Evolutionary conservation across 2,113 vertebrate species (phyloP), one percentile per base, ranked within the genome.

Genomic region (Aspiorhynchus laticeps): DNA sequence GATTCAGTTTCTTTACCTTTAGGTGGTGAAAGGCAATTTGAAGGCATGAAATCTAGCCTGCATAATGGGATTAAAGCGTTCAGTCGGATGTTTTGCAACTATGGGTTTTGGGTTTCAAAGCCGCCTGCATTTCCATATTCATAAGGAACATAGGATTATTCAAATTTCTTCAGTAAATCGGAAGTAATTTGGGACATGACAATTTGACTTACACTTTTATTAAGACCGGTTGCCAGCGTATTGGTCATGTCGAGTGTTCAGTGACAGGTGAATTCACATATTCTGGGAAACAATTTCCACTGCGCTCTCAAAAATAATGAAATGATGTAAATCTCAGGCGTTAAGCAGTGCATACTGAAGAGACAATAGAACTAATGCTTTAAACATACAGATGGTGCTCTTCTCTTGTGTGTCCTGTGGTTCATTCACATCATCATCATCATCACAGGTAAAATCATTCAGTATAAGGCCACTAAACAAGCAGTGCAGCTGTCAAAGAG

Each of bases 51-150:
- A 84, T 87, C 73, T 76, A 43, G 41, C 71, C 76, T 75, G 65
- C 7, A 48, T 86, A 77, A 88, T 78, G 41, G 71, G 78, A 88
- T 87, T 87, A 76, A 67, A 88, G 76, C 73, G n/a, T 71, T 61
- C 65, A 36, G 76, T 48, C 71, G 63, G 75, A 85, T 89, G 78
- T 48, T 61, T 63, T 31, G 46, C 86, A 78, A 73, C 83, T 48
- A 28, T 21, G 33, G 78, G 36, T 67, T 82, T 86, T 28, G 24
- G 19, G 38, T 69, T 69, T 83, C 80, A 89, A 88, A 86, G 69
- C 67, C 59, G n/a, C 15, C 80, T 19, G 5, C 41, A 82, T 83
- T 86, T 87, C 28, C 85, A 88, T 88, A 87, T 85, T 88, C 85
- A 85, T 83, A 56, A 90, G 36, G 53, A 86, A 80, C 75, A 80